Evolutionary conservation across 1,140 invertebrate species (phyloP).

Genomic region (Liolophura sinensis): DNA sequence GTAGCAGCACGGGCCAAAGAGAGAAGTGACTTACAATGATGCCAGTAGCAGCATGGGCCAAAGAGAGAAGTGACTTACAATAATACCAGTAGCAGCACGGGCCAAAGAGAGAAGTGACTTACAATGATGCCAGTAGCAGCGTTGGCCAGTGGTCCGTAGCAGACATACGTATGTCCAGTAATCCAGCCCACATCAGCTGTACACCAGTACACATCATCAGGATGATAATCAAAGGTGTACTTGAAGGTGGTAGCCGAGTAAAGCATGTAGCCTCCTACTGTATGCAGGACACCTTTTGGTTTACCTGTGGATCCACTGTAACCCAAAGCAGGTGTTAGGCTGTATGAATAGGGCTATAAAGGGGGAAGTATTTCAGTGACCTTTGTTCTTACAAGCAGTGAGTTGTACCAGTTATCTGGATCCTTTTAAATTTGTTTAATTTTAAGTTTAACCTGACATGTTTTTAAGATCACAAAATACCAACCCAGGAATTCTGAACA

Average conservation of each 20-base stretch:
- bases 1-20: background rate
- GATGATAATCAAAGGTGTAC: constrained; percentile 93
- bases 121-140: constrained; percentile 72
- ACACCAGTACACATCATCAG: constrained; percentile 92
- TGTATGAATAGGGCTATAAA: no score
- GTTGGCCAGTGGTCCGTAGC: constrained; percentile 92
- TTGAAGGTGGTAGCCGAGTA: constrained; percentile 67
- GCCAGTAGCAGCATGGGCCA: constrained; percentile 82
- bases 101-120: constrained; percentile 16
- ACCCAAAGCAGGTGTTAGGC: constrained; percentile 7
- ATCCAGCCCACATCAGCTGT: constrained; percentile 99
- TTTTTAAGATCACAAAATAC: no score
- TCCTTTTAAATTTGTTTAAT: no score
- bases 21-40: constrained; percentile 42
- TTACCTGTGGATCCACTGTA: constrained; percentile 90
- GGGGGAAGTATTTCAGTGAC: no score
- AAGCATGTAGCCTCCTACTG: constrained; percentile 89
- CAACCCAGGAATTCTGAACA: no score
- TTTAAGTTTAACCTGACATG: no score
- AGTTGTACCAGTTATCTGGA: background rate
- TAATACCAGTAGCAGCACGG: background rate
- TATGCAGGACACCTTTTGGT: constrained; percentile 96
- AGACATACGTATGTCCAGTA: constrained; percentile 94
- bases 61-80: no score
- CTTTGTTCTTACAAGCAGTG: background rate